Conservation (phyloP, 2,888 invertebrate genomes). For the Ormyrus nitidulus region DNA sequence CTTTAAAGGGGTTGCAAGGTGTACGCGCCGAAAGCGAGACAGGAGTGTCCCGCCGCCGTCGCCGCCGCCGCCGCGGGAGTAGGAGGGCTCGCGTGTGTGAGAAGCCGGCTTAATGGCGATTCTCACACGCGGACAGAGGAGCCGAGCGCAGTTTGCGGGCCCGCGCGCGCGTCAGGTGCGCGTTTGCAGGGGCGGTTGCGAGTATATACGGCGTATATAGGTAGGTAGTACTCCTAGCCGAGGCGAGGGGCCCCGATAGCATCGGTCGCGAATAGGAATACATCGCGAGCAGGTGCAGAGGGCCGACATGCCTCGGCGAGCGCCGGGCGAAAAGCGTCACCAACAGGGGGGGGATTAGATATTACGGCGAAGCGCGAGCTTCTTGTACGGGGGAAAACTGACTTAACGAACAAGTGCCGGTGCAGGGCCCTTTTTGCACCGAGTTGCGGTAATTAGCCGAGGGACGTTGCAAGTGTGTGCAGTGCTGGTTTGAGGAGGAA, state of each 20-base stretch:
- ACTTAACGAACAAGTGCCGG: no score
- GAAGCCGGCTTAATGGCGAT: constrained; percentile 70
- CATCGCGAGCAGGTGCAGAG: constrained; percentile 69
- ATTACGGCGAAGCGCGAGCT: no score
- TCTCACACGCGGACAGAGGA: constrained; percentile 64
- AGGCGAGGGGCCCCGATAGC: constrained; percentile 67
- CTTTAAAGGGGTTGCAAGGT: constrained; percentile 40
- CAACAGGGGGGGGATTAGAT: no score
- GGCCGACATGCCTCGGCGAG: constrained; percentile 48
- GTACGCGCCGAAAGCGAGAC: background rate
- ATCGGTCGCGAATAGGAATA: constrained; percentile 68
- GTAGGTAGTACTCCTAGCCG: background rate
- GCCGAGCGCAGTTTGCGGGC: constrained; percentile 17
- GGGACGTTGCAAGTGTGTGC: background rate
- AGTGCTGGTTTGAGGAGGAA: background rate
- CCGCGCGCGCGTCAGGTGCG: constrained; percentile 71
- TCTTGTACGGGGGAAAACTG: no score
- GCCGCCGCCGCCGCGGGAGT: background rate
- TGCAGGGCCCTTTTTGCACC: background rate
- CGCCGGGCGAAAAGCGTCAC: no score
- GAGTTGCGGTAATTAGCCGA: background rate
- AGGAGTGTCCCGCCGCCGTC: background rate
- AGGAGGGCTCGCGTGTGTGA: constrained; percentile 62
- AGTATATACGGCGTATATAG: no score
- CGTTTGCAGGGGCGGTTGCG: constrained; percentile 55